Percentiles rank a stretch among this genome's conserved stretches.
Evolutionary conservation across 2,113 vertebrate genomes (phyloP).

Genomic region (Abramis brama): DNA sequence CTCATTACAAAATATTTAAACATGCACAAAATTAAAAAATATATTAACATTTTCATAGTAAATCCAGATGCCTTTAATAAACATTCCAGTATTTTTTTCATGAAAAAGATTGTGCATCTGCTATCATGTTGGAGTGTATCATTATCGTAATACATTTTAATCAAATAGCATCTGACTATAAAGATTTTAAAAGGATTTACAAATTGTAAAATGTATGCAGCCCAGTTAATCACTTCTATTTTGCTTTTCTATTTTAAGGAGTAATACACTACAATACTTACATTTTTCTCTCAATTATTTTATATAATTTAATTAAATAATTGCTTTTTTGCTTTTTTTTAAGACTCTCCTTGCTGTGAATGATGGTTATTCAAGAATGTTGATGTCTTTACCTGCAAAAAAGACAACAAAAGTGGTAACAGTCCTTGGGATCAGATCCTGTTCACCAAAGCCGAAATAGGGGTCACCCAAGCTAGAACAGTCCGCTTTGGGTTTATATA

Average conservation of each 20-base stretch:
- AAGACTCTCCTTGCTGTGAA: not conserved
- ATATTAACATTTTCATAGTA: not conserved
- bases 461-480: conserved; percentile 74
- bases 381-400: conserved; percentile 76
- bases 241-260: not conserved
- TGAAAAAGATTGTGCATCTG: conserved; percentile 6
- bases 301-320: not conserved
- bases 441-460: conserved; percentile 79
- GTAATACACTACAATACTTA: not conserved
- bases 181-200: not conserved
- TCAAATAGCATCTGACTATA: not conserved
- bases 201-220: not conserved
- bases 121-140: not conserved
- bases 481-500: conserved; percentile 74
- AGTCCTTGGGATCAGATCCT: conserved; percentile 83
- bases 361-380: not conserved
- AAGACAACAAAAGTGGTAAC: conserved; percentile 78
- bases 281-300: not conserved
- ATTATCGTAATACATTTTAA: not conserved
- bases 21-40: not conserved
- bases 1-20: not conserved
- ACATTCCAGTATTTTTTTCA: not conserved
- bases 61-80: not conserved
- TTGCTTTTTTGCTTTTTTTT: not conserved
- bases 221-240: not conserved